Evolutionary conservation across 1,140 invertebrate genomes (phyloP).

Genomic region (Eriosoma lanigerum): DNA sequence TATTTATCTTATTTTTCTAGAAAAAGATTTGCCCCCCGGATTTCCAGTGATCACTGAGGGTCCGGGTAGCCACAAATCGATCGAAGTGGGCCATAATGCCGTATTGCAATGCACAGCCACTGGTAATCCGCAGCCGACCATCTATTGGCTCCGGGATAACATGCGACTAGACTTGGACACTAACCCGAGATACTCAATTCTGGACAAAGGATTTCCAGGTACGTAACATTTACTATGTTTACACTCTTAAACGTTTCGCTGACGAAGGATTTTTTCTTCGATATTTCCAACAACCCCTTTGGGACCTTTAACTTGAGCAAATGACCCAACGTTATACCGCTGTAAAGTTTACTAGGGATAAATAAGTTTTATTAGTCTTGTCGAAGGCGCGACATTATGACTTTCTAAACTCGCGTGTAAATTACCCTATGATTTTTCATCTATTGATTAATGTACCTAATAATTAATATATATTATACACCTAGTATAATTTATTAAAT

Average conservation of each 20-base stretch:
- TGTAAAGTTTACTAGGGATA: conserved; percentile 22
- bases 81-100: conserved; percentile 92
- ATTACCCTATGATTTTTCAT: neutral
- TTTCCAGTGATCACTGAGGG: conserved; percentile 86
- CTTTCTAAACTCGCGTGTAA: neutral
- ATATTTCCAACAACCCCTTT: neutral
- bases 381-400: conserved; percentile 16
- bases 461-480: no score
- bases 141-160: conserved; percentile 90
- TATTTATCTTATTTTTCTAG: conserved; percentile 62
- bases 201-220: conserved; percentile 75
- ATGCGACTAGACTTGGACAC: conserved; percentile 81
- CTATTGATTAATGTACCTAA: no score
- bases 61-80: conserved; percentile 81
- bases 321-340: neutral
- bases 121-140: conserved; percentile 80
- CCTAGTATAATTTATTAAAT: no score
- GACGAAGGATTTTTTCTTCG: conserved; percentile 24
- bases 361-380: conserved; percentile 27
- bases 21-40: conserved; percentile 80
- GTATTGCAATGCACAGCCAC: conserved; percentile 83
- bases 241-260: conserved; percentile 20
- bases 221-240: conserved; percentile 52
- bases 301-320: conserved; percentile 29
- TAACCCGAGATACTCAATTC: conserved; percentile 80